Conservation (phyloP, 2,113 vertebrate species). For the Oryzias javanicus region DNA sequence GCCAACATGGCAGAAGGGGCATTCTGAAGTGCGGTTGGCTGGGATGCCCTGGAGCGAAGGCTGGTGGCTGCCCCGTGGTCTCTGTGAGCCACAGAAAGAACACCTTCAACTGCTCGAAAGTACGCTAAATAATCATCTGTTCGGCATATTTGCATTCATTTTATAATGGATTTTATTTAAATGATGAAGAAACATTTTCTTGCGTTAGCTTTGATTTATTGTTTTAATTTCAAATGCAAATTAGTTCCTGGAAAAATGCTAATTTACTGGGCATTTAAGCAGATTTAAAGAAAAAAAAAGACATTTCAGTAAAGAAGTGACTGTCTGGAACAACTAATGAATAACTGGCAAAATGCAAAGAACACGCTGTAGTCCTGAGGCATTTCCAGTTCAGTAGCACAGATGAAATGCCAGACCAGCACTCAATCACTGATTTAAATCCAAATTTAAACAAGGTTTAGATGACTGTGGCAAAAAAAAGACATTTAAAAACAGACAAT, state of each 20-base stretch:
- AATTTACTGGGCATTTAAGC: slow-evolving; percentile 16
- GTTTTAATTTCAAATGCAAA: slow-evolving; percentile 36
- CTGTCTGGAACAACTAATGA: slow-evolving; percentile 19
- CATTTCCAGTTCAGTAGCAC: slow-evolving; percentile 21
- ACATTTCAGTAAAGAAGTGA: slow-evolving; percentile 11
- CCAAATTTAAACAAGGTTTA: too few relatives aligned
- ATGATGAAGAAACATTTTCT: slow-evolving; percentile 1
- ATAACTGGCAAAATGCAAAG: slow-evolving; percentile 38
- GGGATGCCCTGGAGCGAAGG: slow-evolving; percentile 14
- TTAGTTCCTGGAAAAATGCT: slow-evolving; percentile 22
- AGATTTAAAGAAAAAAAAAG: slow-evolving; percentile 22
- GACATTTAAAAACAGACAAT: too few relatives aligned
- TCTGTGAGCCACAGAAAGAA: slow-evolving; percentile 24
- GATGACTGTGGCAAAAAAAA: too few relatives aligned
- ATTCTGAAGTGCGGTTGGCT: slow-evolving; percentile 2
- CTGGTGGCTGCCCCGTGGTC: slow-evolving; percentile 1
- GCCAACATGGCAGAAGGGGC: slow-evolving; percentile 47
- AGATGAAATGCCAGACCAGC: neutral
- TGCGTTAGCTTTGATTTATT: slow-evolving; percentile 20
- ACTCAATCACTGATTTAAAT: slow-evolving; percentile 1
- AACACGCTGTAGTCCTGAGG: slow-evolving; percentile 24
- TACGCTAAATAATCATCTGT: too few relatives aligned
- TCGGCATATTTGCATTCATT: too few relatives aligned
- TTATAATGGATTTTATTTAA: neutral
- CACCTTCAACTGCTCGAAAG: too few relatives aligned